These are phyloP conservation scores for Champsocephalus esox DNA, from an alignment of 2,797 vertebrate genomes.

Conservation along the genomic window DNA sequence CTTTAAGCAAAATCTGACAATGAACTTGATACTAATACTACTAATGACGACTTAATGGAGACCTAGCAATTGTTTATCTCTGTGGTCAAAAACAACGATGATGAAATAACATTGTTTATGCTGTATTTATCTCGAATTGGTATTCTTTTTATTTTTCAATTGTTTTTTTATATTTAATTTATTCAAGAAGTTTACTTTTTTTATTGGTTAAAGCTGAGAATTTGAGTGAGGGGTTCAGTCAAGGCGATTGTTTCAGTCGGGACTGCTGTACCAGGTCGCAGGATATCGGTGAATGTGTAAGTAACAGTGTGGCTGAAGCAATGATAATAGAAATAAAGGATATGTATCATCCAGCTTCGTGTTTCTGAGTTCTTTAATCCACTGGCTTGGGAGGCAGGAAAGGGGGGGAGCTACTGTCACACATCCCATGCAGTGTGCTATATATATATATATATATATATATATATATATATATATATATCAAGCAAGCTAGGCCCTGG, in stretches of 20 bases:
- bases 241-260: slow-evolving; percentile 72
- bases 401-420: slow-evolving; percentile 41
- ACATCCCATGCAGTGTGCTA: slow-evolving; percentile 37
- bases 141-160: slow-evolving; percentile 71
- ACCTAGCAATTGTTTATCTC: slow-evolving; percentile 75
- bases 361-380: slow-evolving; percentile 42
- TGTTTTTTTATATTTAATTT: slow-evolving; percentile 76
- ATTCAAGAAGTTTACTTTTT: slow-evolving; percentile 86
- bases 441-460: slow-evolving; percentile 1
- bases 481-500: slow-evolving; percentile 10
- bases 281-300: slow-evolving; percentile 70
- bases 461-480: no score
- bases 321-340: slow-evolving; percentile 83
- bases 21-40: slow-evolving; percentile 86
- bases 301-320: slow-evolving; percentile 75
- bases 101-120: slow-evolving; percentile 80
- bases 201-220: slow-evolving; percentile 81
- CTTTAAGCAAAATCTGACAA: slow-evolving; percentile 82
- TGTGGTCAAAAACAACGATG: slow-evolving; percentile 73
- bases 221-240: slow-evolving; percentile 71
- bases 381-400: background rate
- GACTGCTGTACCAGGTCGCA: slow-evolving; percentile 61
- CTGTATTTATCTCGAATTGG: slow-evolving; percentile 81
- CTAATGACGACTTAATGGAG: slow-evolving; percentile 80
- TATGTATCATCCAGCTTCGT: slow-evolving; percentile 78